These are phyloP conservation scores for Oscheius sp. DNA, from an alignment of 2,888 invertebrate species.

Conservation along the genomic window DNA sequence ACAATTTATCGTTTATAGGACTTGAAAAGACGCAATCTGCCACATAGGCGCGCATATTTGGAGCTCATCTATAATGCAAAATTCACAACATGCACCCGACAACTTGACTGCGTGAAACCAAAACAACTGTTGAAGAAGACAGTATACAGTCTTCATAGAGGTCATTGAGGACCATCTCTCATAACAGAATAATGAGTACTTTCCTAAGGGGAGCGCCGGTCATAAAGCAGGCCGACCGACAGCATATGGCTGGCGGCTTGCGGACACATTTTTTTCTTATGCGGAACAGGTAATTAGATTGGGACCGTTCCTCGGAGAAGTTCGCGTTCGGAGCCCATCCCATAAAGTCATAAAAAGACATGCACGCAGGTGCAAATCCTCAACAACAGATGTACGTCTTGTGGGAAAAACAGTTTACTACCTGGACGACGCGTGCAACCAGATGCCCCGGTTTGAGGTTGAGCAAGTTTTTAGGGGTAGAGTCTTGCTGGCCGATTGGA, in stretches of 20 bases:
- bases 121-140: conserved; percentile 8
- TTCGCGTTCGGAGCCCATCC: not conserved
- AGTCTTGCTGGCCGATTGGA: not conserved
- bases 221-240: conserved; percentile 34
- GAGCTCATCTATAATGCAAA: conserved; percentile 20
- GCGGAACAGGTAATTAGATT: conserved; percentile 32
- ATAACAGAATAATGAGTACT: conserved; percentile 37
- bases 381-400: conserved; percentile 3
- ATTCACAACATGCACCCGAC: conserved; percentile 5
- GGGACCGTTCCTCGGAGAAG: conserved; percentile 17
- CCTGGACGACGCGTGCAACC: not conserved
- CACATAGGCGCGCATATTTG: conserved; percentile 16
- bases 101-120: not conserved
- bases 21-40: conserved; percentile 35
- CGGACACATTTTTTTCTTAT: conserved; percentile 22
- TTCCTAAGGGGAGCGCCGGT: conserved; percentile 33
- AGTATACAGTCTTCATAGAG: conserved; percentile 11
- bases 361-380: conserved; percentile 7
- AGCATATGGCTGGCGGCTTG: conserved; percentile 34
- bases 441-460: conserved; percentile 6
- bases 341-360: conserved; percentile 8
- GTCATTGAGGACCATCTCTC: conserved; percentile 33
- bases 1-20: conserved; percentile 35
- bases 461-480: not conserved
- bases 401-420: conserved; percentile 18